These are phyloP conservation scores for Brachynemurus nebulosus DNA, from an alignment of 2,888 invertebrate species.

Conservation along the genomic window DNA sequence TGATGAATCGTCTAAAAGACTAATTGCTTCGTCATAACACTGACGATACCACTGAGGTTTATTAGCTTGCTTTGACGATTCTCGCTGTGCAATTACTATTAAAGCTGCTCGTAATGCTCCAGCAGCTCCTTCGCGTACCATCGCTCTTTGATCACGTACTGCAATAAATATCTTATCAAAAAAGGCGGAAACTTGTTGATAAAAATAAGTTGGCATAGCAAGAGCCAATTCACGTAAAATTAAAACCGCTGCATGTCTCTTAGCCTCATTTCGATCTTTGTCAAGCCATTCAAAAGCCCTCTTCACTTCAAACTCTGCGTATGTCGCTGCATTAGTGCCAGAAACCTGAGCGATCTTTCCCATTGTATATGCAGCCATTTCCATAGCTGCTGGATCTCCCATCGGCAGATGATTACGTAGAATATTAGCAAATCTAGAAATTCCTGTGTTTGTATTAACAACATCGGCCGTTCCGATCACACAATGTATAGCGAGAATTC, in stretches of 20 bases:
- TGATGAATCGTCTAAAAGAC: slow-evolving; percentile 55
- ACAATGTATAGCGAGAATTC: slow-evolving; percentile 88
- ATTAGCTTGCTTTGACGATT: slow-evolving; percentile 68
- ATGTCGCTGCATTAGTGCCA: slow-evolving; percentile 88
- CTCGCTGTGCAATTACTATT: slow-evolving; percentile 89
- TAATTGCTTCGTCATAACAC: slow-evolving; percentile 81
- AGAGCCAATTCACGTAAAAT: slow-evolving; percentile 87
- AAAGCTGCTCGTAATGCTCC: slow-evolving; percentile 90
- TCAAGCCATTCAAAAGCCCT: slow-evolving; percentile 91
- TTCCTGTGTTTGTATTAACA: slow-evolving; percentile 78
- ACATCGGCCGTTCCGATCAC: slow-evolving; percentile 79
- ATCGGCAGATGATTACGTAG: slow-evolving; percentile 80
- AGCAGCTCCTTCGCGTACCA: slow-evolving; percentile 84
- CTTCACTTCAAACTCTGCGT: slow-evolving; percentile 96
- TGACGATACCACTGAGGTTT: slow-evolving; percentile 84
- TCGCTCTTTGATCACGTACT: slow-evolving; percentile 78
- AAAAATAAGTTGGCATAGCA: slow-evolving; percentile 94
- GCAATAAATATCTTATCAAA: slow-evolving; percentile 90
- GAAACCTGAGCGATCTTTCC: slow-evolving; percentile 83
- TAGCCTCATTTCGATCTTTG: slow-evolving; percentile 77
- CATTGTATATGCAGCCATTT: slow-evolving; percentile 88
- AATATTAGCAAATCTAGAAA: slow-evolving; percentile 86
- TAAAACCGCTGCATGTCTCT: slow-evolving; percentile 83
- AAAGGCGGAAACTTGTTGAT: slow-evolving; percentile 83
- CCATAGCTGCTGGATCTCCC: slow-evolving; percentile 86